Conservation (phyloP, 2,797 vertebrate species). For the Acanthurus lineatus region DNA sequence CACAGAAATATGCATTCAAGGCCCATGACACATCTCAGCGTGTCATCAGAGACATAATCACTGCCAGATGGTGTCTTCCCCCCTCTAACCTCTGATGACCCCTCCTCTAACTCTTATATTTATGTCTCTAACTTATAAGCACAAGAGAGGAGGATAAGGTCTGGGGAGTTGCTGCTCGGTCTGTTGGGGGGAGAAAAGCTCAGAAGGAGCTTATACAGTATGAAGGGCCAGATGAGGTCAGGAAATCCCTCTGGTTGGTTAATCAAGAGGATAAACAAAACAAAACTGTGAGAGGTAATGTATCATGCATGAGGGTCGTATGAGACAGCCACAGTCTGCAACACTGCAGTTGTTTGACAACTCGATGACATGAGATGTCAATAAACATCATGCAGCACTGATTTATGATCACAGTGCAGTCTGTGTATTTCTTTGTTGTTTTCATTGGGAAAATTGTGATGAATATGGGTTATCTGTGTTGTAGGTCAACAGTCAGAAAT, state of each 20-base stretch:
- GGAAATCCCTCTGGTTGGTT: constrained; percentile 63
- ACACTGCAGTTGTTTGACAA: constrained; percentile 25
- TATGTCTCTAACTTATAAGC: constrained; percentile 43
- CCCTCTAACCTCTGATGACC: constrained; percentile 77
- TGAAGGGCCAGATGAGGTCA: constrained; percentile 49
- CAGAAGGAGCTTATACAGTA: constrained; percentile 12
- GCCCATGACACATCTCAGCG: constrained; percentile 44
- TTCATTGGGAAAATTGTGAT: background rate
- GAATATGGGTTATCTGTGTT: background rate
- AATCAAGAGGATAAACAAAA: constrained; percentile 75
- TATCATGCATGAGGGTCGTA: constrained; percentile 38
- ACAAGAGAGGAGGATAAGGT: constrained; percentile 69
- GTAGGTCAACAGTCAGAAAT: background rate
- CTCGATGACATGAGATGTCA: constrained; percentile 22
- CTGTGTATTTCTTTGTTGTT: background rate
- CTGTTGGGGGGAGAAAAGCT: constrained; percentile 52
- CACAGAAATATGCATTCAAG: background rate
- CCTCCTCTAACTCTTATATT: background rate
- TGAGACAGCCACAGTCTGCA: constrained; percentile 28
- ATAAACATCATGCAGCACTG: constrained; percentile 48
- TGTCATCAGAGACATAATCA: constrained; percentile 80
- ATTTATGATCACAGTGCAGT: constrained; percentile 15
- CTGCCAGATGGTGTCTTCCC: constrained; percentile 79
- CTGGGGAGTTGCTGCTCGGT: constrained; percentile 64
- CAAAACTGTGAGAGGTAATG: constrained; percentile 29